Evolutionary conservation across 2,797 vertebrate genomes (phyloP), one percentile per base, ranked within the genome.

Genomic region (Notolabrus celidotus): DNA sequence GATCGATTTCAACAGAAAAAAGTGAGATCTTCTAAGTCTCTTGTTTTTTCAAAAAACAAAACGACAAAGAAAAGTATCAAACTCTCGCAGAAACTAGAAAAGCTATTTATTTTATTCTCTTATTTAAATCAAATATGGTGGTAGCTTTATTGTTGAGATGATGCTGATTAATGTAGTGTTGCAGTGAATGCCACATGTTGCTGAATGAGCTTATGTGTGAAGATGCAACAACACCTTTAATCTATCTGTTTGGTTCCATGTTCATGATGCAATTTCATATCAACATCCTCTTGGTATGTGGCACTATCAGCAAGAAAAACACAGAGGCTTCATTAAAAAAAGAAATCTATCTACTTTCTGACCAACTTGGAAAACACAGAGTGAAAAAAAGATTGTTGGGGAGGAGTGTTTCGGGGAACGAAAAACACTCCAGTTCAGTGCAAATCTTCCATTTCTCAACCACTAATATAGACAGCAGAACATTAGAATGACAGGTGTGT

Each of bases 371-470:
- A 4, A 47, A 71, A 61, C 20, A 51, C 17, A 58, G 56, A 29
- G 16, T 50, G 12, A 62, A 14, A 34, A 36, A 52, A 60, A 17
- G n/a, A n/a, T n/a, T n/a, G 3, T 50, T 62, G 10, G n/a, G 9
- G 1, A 19, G 70, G 56, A 41, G 17, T 42, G 10, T 36, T 77
- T 76, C 84, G 27, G 51, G 68, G 72, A 80, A 71, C 64, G 62
- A 46, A n/a, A 5, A 61, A 12, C 15, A 10, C 17, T 1, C 4
- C 8, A 34, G 33, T 8, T 36, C 27, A 33, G 50, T 62, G 79
- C 61, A 83, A 80, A 68, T 22, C 41, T 55, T 54, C 11, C 5
- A 71, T 88, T 87, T 84, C 86, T 79, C 70, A 88, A 87, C 64
- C 69, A 70, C 58, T 58, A 20, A 64, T 50, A 78, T 67, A 74